A percentile compares a stretch with the other conserved stretches of the same genome.
phyloP scores from a whole-genome alignment of 1,140 invertebrate genomes.

The Ceratoteleas bidentatus region DNA sequence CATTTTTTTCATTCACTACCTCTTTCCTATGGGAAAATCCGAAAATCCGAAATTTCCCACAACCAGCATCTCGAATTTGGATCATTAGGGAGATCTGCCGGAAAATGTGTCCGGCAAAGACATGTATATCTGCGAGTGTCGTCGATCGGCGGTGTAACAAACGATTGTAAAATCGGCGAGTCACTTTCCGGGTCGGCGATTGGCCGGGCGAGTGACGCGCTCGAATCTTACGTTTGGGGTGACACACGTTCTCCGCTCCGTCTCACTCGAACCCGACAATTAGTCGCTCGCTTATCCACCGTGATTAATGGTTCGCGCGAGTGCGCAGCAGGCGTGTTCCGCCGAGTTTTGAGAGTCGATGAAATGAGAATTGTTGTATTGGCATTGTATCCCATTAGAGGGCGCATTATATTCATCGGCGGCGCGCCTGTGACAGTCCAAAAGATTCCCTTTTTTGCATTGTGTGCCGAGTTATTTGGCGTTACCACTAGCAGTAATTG shows the following conservation, averaged over 20 bases:
- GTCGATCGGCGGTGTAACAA: slow-evolving; percentile 69
- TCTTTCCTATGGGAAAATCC: no score
- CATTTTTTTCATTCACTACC: no score
- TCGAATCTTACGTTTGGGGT: slow-evolving; percentile 66
- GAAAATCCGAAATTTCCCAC: neutral
- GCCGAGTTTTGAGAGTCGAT: slow-evolving; percentile 50
- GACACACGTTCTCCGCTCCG: slow-evolving; percentile 61
- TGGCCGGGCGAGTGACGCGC: slow-evolving; percentile 66
- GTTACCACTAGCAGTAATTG: neutral
- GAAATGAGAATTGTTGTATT: slow-evolving; percentile 50
- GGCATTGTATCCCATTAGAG: slow-evolving; percentile 72
- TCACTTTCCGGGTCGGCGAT: slow-evolving; percentile 69
- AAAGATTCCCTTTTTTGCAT: slow-evolving; percentile 12
- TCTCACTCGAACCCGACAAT: slow-evolving; percentile 76
- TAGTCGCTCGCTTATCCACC: slow-evolving; percentile 75
- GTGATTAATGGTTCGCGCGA: slow-evolving; percentile 76
- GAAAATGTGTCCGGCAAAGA: slow-evolving; percentile 12
- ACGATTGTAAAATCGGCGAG: slow-evolving; percentile 74
- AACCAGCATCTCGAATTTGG: no score
- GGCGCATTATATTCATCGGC: slow-evolving; percentile 74
- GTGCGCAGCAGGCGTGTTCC: slow-evolving; percentile 73
- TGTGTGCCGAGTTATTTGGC: neutral
- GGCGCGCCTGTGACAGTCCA: slow-evolving; percentile 21
- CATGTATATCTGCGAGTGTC: slow-evolving; percentile 45
- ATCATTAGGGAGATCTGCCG: slow-evolving; percentile 5